Percentiles rank a stretch among this genome's conserved stretches.
phyloP scores from a whole-genome alignment of 2,797 vertebrate species.

The Spea hammondii region DNA sequence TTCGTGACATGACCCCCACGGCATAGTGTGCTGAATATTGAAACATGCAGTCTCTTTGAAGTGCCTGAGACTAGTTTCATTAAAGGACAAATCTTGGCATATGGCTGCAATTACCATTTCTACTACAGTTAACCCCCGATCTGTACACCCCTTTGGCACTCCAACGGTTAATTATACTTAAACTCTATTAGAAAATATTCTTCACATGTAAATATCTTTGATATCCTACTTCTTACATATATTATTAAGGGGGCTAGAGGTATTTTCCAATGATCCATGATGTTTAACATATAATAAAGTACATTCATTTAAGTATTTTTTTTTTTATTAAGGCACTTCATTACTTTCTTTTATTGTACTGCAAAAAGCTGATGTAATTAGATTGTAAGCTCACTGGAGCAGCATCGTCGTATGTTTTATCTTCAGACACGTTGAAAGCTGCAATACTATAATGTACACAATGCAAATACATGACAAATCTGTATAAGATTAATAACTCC shows the following conservation, averaged over 20 bases:
- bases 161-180: not conserved
- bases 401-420: too few species aligned
- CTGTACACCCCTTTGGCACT: not conserved
- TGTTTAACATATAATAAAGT: too few species aligned
- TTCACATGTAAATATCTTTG: not conserved
- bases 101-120: constrained; percentile 54
- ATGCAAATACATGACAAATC: not conserved
- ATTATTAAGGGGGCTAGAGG: too few species aligned
- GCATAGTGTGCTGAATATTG: constrained; percentile 57
- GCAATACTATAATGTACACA: not conserved
- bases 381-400: too few species aligned
- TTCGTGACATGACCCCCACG: constrained; percentile 1
- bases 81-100: constrained; percentile 60
- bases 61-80: constrained; percentile 41
- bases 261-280: too few species aligned
- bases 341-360: too few species aligned
- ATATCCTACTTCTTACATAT: too few species aligned
- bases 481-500: not conserved
- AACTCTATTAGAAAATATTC: not conserved
- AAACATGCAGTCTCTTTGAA: constrained; percentile 60
- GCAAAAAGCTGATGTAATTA: too few species aligned
- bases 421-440: too few species aligned
- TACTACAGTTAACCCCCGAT: not conserved
- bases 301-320: too few species aligned
- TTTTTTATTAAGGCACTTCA: too few species aligned